Evolutionary conservation across 2,797 vertebrate species (phyloP).

Genomic region (Phataginus tricuspis): DNA sequence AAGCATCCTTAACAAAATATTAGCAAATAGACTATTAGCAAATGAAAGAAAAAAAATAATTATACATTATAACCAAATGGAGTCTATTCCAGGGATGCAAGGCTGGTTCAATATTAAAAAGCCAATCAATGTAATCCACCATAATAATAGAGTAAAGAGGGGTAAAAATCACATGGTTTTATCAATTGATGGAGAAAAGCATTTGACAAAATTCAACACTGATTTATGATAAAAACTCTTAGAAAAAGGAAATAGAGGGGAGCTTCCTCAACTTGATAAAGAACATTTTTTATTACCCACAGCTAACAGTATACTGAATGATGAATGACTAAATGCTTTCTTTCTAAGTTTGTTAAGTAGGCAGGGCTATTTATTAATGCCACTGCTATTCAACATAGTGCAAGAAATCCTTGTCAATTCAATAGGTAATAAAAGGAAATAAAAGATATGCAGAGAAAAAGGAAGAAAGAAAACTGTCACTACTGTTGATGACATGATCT

Average conservation of each 20-base stretch:
- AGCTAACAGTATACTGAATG: background rate
- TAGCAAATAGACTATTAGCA: conserved; percentile 2
- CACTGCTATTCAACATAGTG: background rate
- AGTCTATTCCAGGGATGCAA: background rate
- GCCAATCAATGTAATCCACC: background rate
- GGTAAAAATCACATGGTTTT: background rate
- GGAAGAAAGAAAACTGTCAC: conserved; percentile 7
- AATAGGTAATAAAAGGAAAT: background rate
- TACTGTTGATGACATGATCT: background rate
- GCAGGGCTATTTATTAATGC: background rate
- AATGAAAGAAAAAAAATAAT: background rate
- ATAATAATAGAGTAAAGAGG: background rate
- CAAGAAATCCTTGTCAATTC: background rate
- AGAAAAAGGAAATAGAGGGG: background rate
- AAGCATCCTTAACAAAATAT: background rate
- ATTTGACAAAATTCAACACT: background rate
- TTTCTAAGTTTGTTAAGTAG: background rate
- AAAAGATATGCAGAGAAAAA: background rate
- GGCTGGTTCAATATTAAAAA: background rate
- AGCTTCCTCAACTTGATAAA: background rate
- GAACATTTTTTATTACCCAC: background rate
- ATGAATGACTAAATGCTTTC: background rate
- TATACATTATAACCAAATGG: background rate
- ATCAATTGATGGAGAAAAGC: background rate
- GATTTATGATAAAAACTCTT: background rate